Evolutionary conservation across 2,888 invertebrate species (phyloP).

Genomic region (Patella ulyssiponensis): DNA sequence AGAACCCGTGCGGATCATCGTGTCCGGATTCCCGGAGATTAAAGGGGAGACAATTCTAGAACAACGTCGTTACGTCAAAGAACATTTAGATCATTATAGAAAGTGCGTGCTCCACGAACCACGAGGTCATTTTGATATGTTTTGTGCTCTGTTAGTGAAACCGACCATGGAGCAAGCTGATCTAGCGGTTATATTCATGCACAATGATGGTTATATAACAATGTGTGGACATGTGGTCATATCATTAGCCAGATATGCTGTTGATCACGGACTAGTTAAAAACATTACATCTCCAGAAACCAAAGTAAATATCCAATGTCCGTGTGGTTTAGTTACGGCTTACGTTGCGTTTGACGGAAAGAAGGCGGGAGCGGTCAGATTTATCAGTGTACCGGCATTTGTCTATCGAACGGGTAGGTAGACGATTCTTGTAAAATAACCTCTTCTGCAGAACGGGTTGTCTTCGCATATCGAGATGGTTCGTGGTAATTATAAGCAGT

Average conservation of each 20-base stretch:
- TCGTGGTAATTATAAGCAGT: no score
- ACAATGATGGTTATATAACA: slow-evolving; percentile 71
- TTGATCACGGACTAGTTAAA: slow-evolving; percentile 57
- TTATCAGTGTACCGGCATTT: slow-evolving; percentile 71
- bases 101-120: slow-evolving; percentile 70
- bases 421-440: no score
- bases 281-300: slow-evolving; percentile 57
- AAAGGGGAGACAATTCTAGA: slow-evolving; percentile 65
- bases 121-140: slow-evolving; percentile 72
- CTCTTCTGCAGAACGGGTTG: no score
- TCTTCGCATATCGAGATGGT: no score
- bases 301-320: slow-evolving; percentile 67
- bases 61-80: slow-evolving; percentile 56
- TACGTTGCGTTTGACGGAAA: slow-evolving; percentile 47
- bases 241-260: slow-evolving; percentile 65
- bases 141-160: slow-evolving; percentile 67
- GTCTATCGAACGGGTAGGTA: slow-evolving; percentile 59
- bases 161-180: slow-evolving; percentile 63
- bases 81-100: slow-evolving; percentile 60
- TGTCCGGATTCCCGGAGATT: slow-evolving; percentile 60
- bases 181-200: slow-evolving; percentile 68
- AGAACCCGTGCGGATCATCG: slow-evolving; percentile 69
- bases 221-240: slow-evolving; percentile 73
- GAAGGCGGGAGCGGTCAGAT: slow-evolving; percentile 56
- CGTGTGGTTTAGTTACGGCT: slow-evolving; percentile 69